Evolutionary conservation across 2,888 invertebrate genomes (phyloP), one percentile per base, ranked within the genome.

Genomic region (Drosophila atroscutellata): DNA sequence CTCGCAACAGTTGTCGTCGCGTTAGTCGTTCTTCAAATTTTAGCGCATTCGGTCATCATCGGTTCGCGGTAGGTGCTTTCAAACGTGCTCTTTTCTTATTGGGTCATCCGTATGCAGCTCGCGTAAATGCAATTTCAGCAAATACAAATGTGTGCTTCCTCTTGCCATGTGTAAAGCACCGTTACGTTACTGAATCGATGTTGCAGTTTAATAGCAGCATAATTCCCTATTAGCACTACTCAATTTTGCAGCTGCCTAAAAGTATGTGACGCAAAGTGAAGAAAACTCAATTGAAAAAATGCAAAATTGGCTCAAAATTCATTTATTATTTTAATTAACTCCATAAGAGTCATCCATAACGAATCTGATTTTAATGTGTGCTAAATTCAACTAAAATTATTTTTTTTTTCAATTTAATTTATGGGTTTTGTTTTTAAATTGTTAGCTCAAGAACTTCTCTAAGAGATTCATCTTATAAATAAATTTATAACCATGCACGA

Each of bases 401-500:
- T 47, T 4, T 18, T 1, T 1, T 4, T 4, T 30, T 8, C 7
- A 4, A 26, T 18, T 26, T 26, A 24, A 11, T 52, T 20, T 34
- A 45, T n/a, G 7, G 7, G 20, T 7, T 20, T 18, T 20, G 8
- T 45, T 11, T 32, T 45, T 3, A 45, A 45, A 45, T 45, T 45
- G 6, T 3, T 24, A 45, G 15, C 20, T 24, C 20, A 8, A 45
- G 15, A 8, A 8, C 24, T 15, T 8, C 15, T 8, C 8, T 8
- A 24, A 15, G 8, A 24, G 24, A 15, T 3, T 8, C 2, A 9
- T 9, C 8, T 8, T 18, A 20, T 24, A 50, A 6, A 18, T n/a
- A 4, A 0, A 34, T 32, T 39, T 34, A 59, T 34, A 54, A 50
- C 13, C 47, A 91, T 90, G 89, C 81, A 87, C 52, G 90, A 92